These are phyloP conservation scores for Pterostichus madidus DNA, from an alignment of 2,888 invertebrate genomes.

Conservation along the genomic window DNA sequence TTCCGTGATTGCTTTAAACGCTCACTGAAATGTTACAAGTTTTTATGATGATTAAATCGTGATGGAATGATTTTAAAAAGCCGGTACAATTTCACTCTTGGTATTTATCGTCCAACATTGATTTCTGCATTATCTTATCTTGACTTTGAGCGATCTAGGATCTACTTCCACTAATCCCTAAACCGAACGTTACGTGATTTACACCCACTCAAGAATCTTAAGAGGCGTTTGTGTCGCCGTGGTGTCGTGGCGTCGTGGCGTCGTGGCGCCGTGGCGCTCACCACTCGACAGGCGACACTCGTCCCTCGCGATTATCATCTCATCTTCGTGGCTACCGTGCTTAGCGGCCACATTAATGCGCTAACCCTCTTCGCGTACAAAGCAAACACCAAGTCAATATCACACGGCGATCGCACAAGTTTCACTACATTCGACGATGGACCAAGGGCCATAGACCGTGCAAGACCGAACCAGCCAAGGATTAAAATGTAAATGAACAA, in stretches of 20 bases:
- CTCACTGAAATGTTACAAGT: conserved; percentile 1
- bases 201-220: conserved; percentile 38
- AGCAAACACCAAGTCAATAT: conserved; percentile 46
- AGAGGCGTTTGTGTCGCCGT: background rate
- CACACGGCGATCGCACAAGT: conserved; percentile 17
- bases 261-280: background rate
- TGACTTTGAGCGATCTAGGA: too few relatives aligned
- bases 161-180: background rate
- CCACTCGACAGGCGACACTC: background rate
- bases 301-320: background rate
- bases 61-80: too few relatives aligned
- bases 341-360: conserved; percentile 47
- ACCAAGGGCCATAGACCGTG: too few relatives aligned
- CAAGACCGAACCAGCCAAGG: too few relatives aligned
- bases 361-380: conserved; percentile 27
- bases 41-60: conserved; percentile 12
- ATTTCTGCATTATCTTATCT: too few relatives aligned
- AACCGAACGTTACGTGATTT: conserved; percentile 28
- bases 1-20: conserved; percentile 3
- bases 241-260: background rate
- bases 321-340: background rate
- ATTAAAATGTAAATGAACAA: too few relatives aligned
- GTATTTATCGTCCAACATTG: too few relatives aligned
- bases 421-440: too few relatives aligned
- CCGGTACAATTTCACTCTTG: too few relatives aligned